Evolutionary conservation across 1,140 invertebrate genomes (phyloP).

Genomic region (Planococcus citri): DNA sequence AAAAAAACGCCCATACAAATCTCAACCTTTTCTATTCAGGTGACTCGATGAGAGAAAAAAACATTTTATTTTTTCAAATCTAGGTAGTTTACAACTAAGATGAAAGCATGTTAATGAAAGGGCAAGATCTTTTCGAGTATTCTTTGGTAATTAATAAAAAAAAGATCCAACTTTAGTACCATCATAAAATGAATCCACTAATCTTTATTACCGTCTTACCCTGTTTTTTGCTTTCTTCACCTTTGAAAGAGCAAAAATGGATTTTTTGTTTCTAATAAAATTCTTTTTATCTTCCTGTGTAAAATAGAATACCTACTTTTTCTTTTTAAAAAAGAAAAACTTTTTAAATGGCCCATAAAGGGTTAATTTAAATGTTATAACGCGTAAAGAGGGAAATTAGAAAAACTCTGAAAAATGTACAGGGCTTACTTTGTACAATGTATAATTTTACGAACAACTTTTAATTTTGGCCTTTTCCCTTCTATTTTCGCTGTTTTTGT

Average conservation of each 20-base stretch:
- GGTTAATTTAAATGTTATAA: slow-evolving; percentile 8
- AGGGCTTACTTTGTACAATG: too few relatives aligned
- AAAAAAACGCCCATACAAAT: too few relatives aligned
- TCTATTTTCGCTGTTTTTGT: too few relatives aligned
- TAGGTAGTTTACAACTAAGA: neutral
- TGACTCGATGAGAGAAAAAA: too few relatives aligned
- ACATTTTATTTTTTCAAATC: neutral
- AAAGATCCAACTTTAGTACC: neutral
- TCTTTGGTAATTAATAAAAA: neutral
- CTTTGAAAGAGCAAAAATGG: neutral
- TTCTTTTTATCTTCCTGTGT: neutral
- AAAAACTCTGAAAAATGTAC: neutral
- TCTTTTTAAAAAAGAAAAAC: neutral
- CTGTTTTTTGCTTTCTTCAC: neutral
- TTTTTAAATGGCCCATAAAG: neutral
- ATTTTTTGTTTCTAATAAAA: neutral
- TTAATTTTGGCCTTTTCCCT: too few relatives aligned
- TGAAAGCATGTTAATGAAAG: slow-evolving; percentile 3
- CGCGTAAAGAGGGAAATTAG: slow-evolving; percentile 1
- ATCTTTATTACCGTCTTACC: neutral
- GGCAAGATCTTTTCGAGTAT: neutral
- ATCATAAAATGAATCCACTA: slow-evolving; percentile 7
- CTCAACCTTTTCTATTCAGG: too few relatives aligned
- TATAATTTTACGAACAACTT: neutral
- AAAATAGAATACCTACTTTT: neutral